phyloP scores from a whole-genome alignment of 2,888 invertebrate species.

The Acronicta alni region DNA sequence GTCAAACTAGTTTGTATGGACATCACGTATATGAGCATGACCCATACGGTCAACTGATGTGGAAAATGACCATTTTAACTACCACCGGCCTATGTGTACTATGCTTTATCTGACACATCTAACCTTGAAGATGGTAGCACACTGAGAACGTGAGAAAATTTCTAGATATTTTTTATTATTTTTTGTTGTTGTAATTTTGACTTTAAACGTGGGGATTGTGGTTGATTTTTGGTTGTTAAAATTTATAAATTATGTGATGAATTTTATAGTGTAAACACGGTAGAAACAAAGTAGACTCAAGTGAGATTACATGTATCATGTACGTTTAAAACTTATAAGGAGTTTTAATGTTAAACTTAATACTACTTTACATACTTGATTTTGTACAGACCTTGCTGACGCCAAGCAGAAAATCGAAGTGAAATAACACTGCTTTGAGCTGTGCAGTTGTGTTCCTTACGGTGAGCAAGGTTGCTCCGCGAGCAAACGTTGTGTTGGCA shows the following conservation, averaged over 20 bases:
- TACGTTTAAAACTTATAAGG: constrained; percentile 9
- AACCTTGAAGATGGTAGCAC: constrained; percentile 76
- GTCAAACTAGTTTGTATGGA: constrained; percentile 51
- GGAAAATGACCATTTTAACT: constrained; percentile 68
- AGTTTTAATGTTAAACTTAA: not conserved
- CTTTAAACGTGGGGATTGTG: not conserved
- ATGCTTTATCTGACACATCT: constrained; percentile 72
- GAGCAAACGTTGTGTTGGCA: no score
- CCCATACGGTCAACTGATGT: constrained; percentile 75
- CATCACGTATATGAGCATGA: constrained; percentile 70
- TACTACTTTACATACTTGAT: no score
- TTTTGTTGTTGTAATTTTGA: constrained; percentile 9
- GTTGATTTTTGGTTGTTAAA: constrained; percentile 8
- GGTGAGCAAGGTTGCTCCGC: no score
- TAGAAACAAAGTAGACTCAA: constrained; percentile 28
- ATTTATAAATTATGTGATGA: constrained; percentile 9
- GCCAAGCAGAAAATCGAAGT: no score
- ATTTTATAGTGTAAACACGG: constrained; percentile 17
- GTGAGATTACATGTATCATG: constrained; percentile 25
- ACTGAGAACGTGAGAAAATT: constrained; percentile 77
- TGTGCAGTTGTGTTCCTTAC: no score
- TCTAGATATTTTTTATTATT: constrained; percentile 51
- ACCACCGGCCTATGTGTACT: constrained; percentile 63
- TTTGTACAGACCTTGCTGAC: no score
- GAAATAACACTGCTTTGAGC: no score